These are phyloP conservation scores for Neotoxoptera formosana DNA, from an alignment of 1,140 invertebrate genomes.

Conservation along the genomic window DNA sequence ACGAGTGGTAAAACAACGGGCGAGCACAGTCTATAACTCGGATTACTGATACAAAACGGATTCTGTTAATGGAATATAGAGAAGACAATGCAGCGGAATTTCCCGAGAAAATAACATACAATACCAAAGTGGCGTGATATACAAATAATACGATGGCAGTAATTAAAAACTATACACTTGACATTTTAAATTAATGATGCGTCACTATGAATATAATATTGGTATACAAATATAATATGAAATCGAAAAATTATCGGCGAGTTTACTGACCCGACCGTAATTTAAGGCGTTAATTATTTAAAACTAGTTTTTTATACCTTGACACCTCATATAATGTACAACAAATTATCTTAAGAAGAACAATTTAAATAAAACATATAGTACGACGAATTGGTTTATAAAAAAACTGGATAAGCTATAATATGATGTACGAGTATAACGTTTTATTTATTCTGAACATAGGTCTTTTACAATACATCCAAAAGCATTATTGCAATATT, in stretches of 20 bases:
- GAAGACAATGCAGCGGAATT: conserved; percentile 15
- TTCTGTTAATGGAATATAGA: conserved; percentile 36
- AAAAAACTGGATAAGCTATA: neutral
- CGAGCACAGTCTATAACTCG: neutral
- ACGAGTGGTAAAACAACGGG: neutral
- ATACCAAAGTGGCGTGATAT: neutral
- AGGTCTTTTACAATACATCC: neutral
- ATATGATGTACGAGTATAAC: neutral
- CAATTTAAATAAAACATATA: neutral
- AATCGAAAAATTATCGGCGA: neutral
- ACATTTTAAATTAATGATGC: conserved; percentile 40
- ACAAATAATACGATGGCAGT: neutral
- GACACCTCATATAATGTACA: neutral
- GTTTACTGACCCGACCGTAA: neutral
- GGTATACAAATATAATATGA: neutral
- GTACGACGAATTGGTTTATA: neutral
- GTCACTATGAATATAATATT: conserved; percentile 9
- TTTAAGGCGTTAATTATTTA: neutral
- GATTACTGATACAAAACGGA: conserved; percentile 24
- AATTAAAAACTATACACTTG: conserved; percentile 42
- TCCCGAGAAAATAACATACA: conserved; percentile 6
- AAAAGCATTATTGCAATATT: neutral
- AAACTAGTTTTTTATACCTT: neutral
- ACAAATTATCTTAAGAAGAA: neutral
- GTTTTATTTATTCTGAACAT: neutral